Base-by-base conservation (phyloP, 2,888 invertebrate genomes). In the Lacanobia wlatinum region DNA sequence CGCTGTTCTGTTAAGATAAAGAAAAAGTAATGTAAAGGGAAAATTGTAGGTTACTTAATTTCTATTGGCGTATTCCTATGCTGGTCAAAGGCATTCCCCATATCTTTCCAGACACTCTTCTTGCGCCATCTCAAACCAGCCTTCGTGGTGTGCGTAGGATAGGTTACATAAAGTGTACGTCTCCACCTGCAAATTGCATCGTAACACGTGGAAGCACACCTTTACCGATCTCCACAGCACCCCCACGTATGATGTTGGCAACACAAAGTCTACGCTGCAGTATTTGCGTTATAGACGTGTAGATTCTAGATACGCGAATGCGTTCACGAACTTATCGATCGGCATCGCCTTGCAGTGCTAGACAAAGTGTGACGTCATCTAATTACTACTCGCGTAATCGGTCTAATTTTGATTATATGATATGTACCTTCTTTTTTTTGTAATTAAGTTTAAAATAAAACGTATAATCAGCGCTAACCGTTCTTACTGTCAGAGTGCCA, bases 341-440 rank as follows among this genome's bases (percentile, higher is more conserved):
- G 50, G n/a, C 4, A 52, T 61, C 50, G 67, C 62, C 16, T 62
- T 23, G 53, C 9, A 46, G 55, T 23, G 48, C 50, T 56, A 78
- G 82, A 64, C 82, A 70, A 58, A 55, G 23, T 14, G 10, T 80
- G 62, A 64, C 82, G 78, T 78, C 72, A 80, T 38, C 28, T 48
- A 62, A 69, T 75, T 40, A 62, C 38, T 70, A 34, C 8, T 21
- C 10, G 34, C 59, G 50, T 80, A 70, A 74, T 65, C 40, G 53
- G 50, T 63, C 16, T 38, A 55, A n/a, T n/a, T 56, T n/a, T 10
- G 23, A 43, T 38, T 43, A 14, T 23, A 66, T n/a, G n/a, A n/a
- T n/a, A n/a, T n/a, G 40, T 58, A 46, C 12, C n/a, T n/a, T 21
- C 5, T 21, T n/a, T 28, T n/a, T 56, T 40, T 50, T n/a, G n/a